Evolutionary conservation across 2,113 vertebrate species (phyloP), one percentile per base, ranked within the genome.

Genomic region (Vidua chalybeata): DNA sequence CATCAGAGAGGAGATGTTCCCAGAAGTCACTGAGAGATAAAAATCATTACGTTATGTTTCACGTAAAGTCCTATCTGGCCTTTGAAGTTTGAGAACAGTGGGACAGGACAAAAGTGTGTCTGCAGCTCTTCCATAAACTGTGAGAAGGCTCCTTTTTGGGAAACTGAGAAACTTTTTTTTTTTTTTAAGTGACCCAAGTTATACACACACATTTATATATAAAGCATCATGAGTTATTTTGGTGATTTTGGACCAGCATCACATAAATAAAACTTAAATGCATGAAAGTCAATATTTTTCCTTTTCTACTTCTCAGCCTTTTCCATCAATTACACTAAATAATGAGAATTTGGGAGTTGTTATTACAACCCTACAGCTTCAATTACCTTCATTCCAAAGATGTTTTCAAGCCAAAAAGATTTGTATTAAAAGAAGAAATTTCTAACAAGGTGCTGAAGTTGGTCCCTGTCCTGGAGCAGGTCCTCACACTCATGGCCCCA

Each of bases 221-320:
- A 64, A 96, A 90, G 75, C 59, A 79, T 2, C 48, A 54, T 61
- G 30, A 89, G 22, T 76, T 87, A 86, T 90, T 97, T 73, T 85
- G 56, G 51, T 92, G 73, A 90, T 81, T 96, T 93, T 96, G 85
- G 91, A 75, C 68, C 75, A 61, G 33, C 22, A 61, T 94, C 73
- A 94, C 55, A 87, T 54, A 96, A 93, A 96, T 88, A 92, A 89
- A 95, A 88, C 77, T 72, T 82, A 91, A 90, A 88, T 33, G 84
- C 54, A 58, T 21, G 27, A 91, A 95, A 82, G 56, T 84, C 71
- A 81, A 12, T 96, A 91, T 84, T 97, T 88, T 88, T 94, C 28
- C 14, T 94, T 71, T 72, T 91, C 88, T 61, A 66, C 39, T 55
- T 89, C 31, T 51, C 87, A 87, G 58, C 7, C 64, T 82, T 90